These are phyloP conservation scores for Tipula unca DNA, from an alignment of 2,888 invertebrate species.

Conservation along the genomic window DNA sequence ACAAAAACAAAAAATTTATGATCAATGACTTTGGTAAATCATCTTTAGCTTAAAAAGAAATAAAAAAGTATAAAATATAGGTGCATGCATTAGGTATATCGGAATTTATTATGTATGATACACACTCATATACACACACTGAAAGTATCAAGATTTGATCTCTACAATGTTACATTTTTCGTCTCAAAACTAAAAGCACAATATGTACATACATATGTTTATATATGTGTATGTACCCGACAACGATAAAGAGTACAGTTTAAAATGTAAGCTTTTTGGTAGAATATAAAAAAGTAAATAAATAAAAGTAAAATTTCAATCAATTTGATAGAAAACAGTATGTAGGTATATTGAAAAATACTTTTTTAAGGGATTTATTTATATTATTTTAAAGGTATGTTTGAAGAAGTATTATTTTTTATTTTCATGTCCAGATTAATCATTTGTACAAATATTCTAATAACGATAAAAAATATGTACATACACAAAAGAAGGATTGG, in stretches of 20 bases:
- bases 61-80: neutral
- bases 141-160: neutral
- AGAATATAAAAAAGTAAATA: neutral
- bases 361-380: neutral
- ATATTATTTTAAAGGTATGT: neutral
- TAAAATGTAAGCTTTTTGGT: neutral
- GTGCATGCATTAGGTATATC: neutral
- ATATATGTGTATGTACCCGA: no score
- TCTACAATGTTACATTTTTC: neutral
- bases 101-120: no score
- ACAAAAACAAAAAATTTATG: neutral
- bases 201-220: no score
- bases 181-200: neutral
- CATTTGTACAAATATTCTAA: neutral
- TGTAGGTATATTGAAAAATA: neutral
- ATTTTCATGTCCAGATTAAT: neutral
- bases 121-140: no score
- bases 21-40: constrained; percentile 2
- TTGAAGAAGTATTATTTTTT: neutral
- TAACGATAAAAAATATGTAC: neutral
- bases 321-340: neutral
- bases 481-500: neutral
- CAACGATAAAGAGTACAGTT: neutral
- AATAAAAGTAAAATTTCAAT: neutral
- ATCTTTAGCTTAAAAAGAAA: neutral